phyloP scores from a whole-genome alignment of 2,113 vertebrate genomes.

The Falcunculus frontatus region DNA sequence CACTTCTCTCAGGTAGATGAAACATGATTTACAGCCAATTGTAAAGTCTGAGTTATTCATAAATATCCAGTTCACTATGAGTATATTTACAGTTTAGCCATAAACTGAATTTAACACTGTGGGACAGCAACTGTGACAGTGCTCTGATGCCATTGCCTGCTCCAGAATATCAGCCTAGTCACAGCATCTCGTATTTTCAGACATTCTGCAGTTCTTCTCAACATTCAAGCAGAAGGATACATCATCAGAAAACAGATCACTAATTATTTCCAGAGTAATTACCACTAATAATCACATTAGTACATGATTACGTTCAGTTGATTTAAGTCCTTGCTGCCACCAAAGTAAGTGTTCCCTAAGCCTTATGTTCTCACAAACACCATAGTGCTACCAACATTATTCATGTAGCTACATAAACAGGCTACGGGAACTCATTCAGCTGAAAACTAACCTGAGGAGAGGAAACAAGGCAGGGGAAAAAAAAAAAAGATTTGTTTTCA shows the following conservation, averaged over 20 bases:
- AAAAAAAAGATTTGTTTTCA: neutral
- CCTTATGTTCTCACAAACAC: neutral
- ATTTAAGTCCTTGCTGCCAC: neutral
- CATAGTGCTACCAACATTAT: neutral
- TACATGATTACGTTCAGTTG: neutral
- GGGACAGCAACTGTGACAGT: neutral
- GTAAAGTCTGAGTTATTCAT: neutral
- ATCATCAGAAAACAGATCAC: neutral
- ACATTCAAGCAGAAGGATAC: neutral
- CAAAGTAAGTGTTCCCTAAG: neutral
- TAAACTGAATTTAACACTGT: neutral
- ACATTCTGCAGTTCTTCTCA: neutral
- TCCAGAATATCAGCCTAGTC: neutral
- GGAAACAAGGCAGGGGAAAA: neutral
- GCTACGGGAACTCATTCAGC: neutral
- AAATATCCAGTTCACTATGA: neutral
- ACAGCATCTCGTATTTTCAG: neutral
- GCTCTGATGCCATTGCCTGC: neutral
- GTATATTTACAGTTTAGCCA: neutral
- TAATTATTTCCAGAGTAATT: neutral
- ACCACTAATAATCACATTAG: neutral
- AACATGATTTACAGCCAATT: neutral
- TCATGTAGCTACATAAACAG: neutral
- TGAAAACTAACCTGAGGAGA: neutral
- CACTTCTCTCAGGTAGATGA: neutral